Evolutionary conservation across 2,888 invertebrate species (phyloP), one percentile per base, ranked within the genome.

Genomic region (Cetonia aurata): DNA sequence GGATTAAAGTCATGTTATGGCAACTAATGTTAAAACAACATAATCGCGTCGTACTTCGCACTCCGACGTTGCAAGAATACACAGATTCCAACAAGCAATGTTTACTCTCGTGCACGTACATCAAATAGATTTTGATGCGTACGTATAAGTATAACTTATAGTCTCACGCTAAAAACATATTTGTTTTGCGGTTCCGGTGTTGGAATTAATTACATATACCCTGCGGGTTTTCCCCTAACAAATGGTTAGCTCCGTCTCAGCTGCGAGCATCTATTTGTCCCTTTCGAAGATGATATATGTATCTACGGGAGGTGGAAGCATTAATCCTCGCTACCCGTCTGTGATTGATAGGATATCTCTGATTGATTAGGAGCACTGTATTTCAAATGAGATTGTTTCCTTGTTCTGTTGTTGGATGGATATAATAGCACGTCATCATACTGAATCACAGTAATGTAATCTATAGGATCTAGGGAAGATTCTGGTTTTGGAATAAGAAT

Each of bases 221-320:
- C 31, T 33, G 15, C 4, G 6, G 6, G 56, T 13, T 37, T 31
- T 56, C 8, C 4, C 13, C 37, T 37, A 15, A 56, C 37, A 56
- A 56, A 56, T 56, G 56, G 25, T 25, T 56, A n/a, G 10, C 37
- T 33, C 37, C 13, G 37, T 8, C 37, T 12, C 6, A 56, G 37
- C 56, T 10, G 41, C 33, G 33, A 1, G 41, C 37, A 56, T 56
- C 41, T 56, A 56, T 56, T 56, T 56, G 56, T 56, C 56, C 56
- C 56, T 56, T 33, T 56, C 56, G 56, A 56, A 56, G 56, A 56
- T 56, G 56, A 56, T 56, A 17, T 56, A 53, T 53, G 53, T 53
- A 31, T n/a, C n/a, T 19, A 17, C n/a, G 25, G 31, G n/a, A n/a
- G 53, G n/a, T 31, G 25, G 25, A 4, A 25, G 25, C 25, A 25